Evolutionary conservation across 2,888 invertebrate genomes (phyloP), one percentile per base, ranked within the genome.

Genomic region (Hartigia nigra): DNA sequence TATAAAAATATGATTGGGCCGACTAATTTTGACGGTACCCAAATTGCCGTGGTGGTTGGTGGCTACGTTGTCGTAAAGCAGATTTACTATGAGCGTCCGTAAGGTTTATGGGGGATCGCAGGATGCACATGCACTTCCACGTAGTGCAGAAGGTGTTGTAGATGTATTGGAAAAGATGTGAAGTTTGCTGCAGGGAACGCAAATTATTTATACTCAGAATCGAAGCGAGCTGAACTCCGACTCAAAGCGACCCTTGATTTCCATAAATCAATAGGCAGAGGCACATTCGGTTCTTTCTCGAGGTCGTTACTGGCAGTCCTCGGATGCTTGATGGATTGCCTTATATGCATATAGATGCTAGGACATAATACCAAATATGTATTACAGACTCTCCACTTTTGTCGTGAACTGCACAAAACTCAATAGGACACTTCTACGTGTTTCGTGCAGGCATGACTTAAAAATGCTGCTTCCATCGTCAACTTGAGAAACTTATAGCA

Each of bases 41-140:
- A 55, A 55, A 55, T 55, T 55, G 55, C 55, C 84, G 83, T 85
- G 86, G 86, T 86, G 87, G 86, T 83, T 84, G 86, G 82, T 84
- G 82, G 84, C 85, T 9, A 9, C 1, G 31, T 72, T 72, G 31
- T 72, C 72, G 72, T 72, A 72, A 72, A 72, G 72, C 72, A 72
- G 72, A 72, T 72, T 72, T 72, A 72, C 72, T 72, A 72, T 72
- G 32, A 72, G 84, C 83, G 85, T 87, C 86, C 82, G 84, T 88
- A 83, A 87, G 86, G 85, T 89, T 89, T 89, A 89, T 85, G 89
- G 86, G 55, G 89, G 88, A 89, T 87, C 88, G 86, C 78, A 79
- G 79, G 84, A 80, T 72, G 34, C 72, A 32, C 72, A 14, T 72
- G 34, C 14, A 31, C 34, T 32, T 72, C 32, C 14, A 72, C 31